Evolutionary conservation across 2,888 invertebrate genomes (phyloP), one percentile per base, ranked within the genome.

Genomic region (Norana najaformis): DNA sequence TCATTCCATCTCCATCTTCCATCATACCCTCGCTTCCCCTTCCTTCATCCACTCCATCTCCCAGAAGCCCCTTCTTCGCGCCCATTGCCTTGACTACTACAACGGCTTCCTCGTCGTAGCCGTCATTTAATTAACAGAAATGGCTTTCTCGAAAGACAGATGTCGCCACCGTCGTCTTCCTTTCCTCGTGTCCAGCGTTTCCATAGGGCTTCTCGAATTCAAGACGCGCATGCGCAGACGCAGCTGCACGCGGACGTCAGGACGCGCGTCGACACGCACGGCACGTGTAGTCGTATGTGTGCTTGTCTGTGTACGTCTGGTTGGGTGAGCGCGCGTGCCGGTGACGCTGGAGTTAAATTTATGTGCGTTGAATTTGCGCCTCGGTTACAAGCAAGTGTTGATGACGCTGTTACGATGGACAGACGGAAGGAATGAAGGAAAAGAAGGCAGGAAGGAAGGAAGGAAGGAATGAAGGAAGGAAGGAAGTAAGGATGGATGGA

Each of bases 401-500:
- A 69, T 69, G 69, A 69, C 69, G 69, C 69, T 69, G 30, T 69
- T 69, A 69, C n/a, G 69, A 30, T 69, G 14, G n/a, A 69, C n/a
- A n/a, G 69, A 69, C 8, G n/a, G 69, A 69, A n/a, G n/a, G 69
- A n/a, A 69, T 30, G 11, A 69, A n/a, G 69, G 8, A 69, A 23
- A 34, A 18, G 69, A 53, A 39, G 23, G 83, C 3, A 88, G 39
- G 20, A 37, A 53, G 18, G 34, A 36, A 20, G 18, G 38, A 30
- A 90, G 37, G 38, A 85, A 90, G 41, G 47, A 39, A 47, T 83
- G 90, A 89, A 37, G 23, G 88, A 85, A 47, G 36, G 69, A 89
- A 69, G 20, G 34, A 36, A 20, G 88, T 30, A 85, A 34, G 88
- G 38, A 36, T 30, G 34, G 20, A 85, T 23, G 23, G 23, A 37